Percentiles rank a stretch among this genome's conserved stretches.
phyloP scores from a whole-genome alignment of 2,888 invertebrate genomes.

The Leptopilina myrica region DNA sequence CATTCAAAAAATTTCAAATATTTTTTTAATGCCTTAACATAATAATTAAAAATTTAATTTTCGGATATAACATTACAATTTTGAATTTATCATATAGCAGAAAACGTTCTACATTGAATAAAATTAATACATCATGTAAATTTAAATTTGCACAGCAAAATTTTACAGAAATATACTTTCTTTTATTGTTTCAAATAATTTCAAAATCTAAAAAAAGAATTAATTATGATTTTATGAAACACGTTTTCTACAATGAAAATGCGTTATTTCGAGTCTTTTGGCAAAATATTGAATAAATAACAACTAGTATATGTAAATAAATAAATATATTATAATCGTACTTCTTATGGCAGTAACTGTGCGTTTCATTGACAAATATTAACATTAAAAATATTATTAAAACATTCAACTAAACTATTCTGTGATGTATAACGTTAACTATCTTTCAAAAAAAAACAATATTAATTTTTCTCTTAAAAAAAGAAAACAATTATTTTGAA shows the following conservation, averaged over 20 bases:
- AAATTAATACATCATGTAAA: neutral
- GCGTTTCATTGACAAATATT: conserved; percentile 19
- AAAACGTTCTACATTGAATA: too few relatives aligned
- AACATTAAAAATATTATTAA: neutral
- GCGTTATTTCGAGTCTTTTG: conserved; percentile 21
- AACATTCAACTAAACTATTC: conserved; percentile 9
- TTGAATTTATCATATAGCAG: too few relatives aligned
- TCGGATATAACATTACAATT: too few relatives aligned
- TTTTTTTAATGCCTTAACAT: too few relatives aligned
- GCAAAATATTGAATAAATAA: conserved; percentile 25
- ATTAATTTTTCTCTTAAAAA: neutral
- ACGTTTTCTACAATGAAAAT: conserved; percentile 16
- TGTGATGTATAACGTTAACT: neutral
- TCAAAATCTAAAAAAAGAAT: neutral
- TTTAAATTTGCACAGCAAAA: conserved; percentile 15
- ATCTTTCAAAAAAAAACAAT: neutral
- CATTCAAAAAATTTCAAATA: too few relatives aligned
- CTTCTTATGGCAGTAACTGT: conserved; percentile 26
- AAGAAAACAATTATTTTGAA: neutral
- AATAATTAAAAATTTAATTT: too few relatives aligned
- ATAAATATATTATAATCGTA: conserved; percentile 33
- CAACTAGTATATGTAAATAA: conserved; percentile 20
- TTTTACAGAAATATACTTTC: conserved; percentile 56
- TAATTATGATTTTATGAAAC: conserved; percentile 7
- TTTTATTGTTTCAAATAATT: conserved; percentile 45